A percentile compares a stretch with the other conserved stretches of the same genome.
phyloP scores from a whole-genome alignment of 1,140 invertebrate genomes.

The Pomacea maculata region DNA sequence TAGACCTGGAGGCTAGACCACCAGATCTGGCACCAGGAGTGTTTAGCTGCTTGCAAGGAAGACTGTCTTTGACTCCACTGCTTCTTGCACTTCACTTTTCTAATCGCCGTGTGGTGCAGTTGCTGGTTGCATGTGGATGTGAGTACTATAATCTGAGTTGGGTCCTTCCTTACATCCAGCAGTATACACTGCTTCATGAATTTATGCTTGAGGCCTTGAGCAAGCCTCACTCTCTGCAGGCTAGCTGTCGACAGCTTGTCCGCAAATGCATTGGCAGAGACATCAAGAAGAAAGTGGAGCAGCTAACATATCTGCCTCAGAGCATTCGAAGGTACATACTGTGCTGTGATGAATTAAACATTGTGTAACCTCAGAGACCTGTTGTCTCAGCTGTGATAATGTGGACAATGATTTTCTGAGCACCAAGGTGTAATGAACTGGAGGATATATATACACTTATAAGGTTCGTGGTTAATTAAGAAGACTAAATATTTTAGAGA shows the following conservation, averaged over 20 bases:
- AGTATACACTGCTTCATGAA: slow-evolving; percentile 8
- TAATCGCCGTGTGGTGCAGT: slow-evolving; percentile 13
- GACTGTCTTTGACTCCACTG: slow-evolving; percentile 2
- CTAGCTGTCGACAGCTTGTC: background rate
- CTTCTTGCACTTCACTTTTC: slow-evolving; percentile 18
- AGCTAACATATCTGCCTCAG: slow-evolving; percentile 7
- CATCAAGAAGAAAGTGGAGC: background rate
- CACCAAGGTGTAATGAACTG: no score
- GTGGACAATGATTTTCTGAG: no score
- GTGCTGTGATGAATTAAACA: slow-evolving; percentile 4
- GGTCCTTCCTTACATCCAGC: slow-evolving; percentile 11
- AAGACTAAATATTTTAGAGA: no score
- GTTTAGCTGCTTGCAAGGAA: slow-evolving; percentile 10
- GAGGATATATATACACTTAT: no score
- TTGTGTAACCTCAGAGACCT: background rate
- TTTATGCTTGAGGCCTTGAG: background rate
- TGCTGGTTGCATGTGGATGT: slow-evolving; percentile 7
- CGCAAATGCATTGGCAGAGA: background rate
- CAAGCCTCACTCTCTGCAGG: slow-evolving; percentile 3
- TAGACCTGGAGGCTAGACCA: slow-evolving; percentile 11
- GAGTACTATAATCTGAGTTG: background rate
- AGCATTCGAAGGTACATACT: slow-evolving; percentile 11
- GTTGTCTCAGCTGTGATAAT: no score
- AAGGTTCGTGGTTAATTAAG: no score
- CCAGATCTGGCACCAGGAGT: slow-evolving; percentile 15